Percentiles rank a stretch among this genome's conserved stretches.
phyloP scores from a whole-genome alignment of 2,113 vertebrate genomes.

The Coracopsis vasa region DNA sequence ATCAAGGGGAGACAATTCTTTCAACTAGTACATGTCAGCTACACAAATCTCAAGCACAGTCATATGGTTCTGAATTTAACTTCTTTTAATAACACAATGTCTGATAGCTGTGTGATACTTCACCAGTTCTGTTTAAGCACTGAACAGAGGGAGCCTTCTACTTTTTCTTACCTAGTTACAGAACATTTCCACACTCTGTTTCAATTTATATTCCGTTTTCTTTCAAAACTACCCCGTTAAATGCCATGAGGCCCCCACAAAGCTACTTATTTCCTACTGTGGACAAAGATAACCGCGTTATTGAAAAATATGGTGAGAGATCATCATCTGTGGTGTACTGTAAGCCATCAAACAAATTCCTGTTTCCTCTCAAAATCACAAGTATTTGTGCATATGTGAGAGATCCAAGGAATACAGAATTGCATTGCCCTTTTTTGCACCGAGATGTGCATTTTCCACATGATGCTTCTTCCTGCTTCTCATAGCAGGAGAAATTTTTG shows the following conservation, averaged over 20 bases:
- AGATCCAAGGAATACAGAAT: not conserved
- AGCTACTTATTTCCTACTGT: slow-evolving; percentile 2
- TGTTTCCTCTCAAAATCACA: slow-evolving; percentile 18
- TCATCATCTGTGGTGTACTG: not conserved
- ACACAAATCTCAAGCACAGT: not conserved
- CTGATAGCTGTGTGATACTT: not conserved
- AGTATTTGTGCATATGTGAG: not conserved
- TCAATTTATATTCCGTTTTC: not conserved
- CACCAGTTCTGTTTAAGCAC: not conserved
- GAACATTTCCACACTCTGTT: not conserved
- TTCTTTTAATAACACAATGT: not conserved
- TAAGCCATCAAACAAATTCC: not conserved
- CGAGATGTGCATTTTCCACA: not conserved
- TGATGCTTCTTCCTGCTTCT: not conserved
- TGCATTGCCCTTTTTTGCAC: not conserved
- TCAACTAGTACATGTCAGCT: not conserved
- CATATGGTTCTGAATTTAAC: not conserved
- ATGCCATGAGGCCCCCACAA: not conserved
- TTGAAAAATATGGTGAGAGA: not conserved
- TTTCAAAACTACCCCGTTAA: not conserved
- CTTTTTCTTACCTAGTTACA: not conserved
- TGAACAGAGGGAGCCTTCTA: not conserved
- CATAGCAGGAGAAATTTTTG: not conserved
- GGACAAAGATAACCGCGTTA: not conserved
- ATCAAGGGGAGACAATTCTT: not conserved